Base-by-base conservation (phyloP, 2,888 invertebrate genomes). In the Crioceris asparagi region DNA sequence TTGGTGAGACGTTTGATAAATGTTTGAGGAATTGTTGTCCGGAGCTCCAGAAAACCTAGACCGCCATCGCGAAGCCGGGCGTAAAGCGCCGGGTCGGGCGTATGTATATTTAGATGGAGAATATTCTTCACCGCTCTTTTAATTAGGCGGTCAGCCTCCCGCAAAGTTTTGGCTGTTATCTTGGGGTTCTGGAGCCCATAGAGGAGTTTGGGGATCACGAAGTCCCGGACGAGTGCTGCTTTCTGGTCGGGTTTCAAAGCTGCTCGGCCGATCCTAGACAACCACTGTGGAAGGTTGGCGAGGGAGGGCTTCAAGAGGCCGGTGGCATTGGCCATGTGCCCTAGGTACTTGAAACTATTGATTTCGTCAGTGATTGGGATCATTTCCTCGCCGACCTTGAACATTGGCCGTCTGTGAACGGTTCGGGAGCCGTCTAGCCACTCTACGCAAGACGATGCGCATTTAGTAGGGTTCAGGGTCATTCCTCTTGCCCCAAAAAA, bases 31-130 rank as follows among this genome's bases (percentile, higher is more conserved):
- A 38, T 16, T 2, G 32, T 5, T 1, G n/a, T 12, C 1, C 49
- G 17, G 2, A 54, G 39, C 18, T 51, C 40, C 15, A 39, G 32
- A 2, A 57, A 32, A 3, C 55, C 55, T 12, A 56, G 40, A 1
- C 52, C 52, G 3, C 54, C 55, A 26, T 52, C 53, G 21, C 35
- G 12, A 26, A 43, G 5, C 32, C 38, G 45, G 16, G 44, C 52
- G 43, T 44, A 54, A 37, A 49, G 44, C 42, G 33, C 52, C 48
- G 49, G 56, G 55, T 47, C 52, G 41, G 48, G 54, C 45, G 39
- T 56, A 49, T 46, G 54, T 3, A 64, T 63, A 62, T 65, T 60
- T 64, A 71, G 66, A 65, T 70, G 70, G 65, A 69, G 64, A 52
- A 61, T 59, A 6, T 33, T 17, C 30, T 50, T 40, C 6, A 46